These are phyloP conservation scores for Ptilodon capucinus DNA, from an alignment of 2,888 invertebrate species.

Conservation along the genomic window DNA sequence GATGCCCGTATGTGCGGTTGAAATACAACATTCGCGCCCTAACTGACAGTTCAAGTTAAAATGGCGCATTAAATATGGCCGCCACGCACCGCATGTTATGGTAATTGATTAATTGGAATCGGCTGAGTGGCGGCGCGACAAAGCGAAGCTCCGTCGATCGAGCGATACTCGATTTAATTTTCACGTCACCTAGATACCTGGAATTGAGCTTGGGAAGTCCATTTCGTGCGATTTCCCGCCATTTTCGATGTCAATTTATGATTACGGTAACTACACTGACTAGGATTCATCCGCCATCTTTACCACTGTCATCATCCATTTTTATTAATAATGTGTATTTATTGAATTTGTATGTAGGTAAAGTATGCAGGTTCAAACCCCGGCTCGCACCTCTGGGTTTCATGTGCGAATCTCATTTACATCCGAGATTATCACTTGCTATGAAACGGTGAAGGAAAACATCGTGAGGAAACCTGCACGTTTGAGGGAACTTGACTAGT, in stretches of 20 bases:
- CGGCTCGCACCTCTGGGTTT: no score
- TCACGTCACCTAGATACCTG: conserved; percentile 21
- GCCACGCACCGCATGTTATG: conserved; percentile 31
- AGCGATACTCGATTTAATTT: conserved; percentile 32
- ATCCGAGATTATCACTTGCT: no score
- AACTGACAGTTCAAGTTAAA: conserved; percentile 24
- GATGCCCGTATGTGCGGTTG: no score
- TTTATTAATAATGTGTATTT: no score
- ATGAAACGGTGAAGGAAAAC: no score
- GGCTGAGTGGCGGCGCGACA: conserved; percentile 37
- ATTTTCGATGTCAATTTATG: conserved; percentile 21
- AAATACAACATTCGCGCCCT: conserved; percentile 9
- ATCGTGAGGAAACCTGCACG: no score
- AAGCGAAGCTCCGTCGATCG: conserved; percentile 35
- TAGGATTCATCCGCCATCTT: no score
- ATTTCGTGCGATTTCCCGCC: conserved; percentile 32
- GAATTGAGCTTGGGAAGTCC: conserved; percentile 33
- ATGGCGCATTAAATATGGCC: conserved; percentile 8
- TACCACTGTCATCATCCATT: no score
- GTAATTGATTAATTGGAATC: conserved; percentile 49
- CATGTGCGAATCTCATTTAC: no score
- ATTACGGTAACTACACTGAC: neutral
- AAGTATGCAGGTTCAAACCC: no score
- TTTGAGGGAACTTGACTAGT: no score
- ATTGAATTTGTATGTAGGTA: no score